Evolutionary conservation across 1,140 invertebrate species (phyloP), one percentile per base, ranked within the genome.

Genomic region (Aculops lycopersici): DNA sequence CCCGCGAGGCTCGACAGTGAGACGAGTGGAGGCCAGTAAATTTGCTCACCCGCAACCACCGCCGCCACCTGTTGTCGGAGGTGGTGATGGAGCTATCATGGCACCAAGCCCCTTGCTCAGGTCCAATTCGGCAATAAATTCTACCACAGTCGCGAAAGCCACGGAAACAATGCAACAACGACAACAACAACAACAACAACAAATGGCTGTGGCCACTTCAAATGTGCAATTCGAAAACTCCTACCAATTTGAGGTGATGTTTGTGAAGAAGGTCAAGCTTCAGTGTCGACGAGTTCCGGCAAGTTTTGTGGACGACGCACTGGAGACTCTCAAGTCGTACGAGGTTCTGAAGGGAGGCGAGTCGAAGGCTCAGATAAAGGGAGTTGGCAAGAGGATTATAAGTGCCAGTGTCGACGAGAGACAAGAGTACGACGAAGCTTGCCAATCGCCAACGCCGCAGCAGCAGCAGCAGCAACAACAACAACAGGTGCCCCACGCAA

Each of bases 221-320:
- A n/a, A n/a, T n/a, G n/a, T n/a, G n/a, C 38, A 46, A 14, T 37
- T 48, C 2, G 24, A 14, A 20, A 42, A 43, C 41, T 45, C 43
- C 40, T 48, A 50, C 2, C 50, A 51, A 24, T 61, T 61, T 19
- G 53, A 78, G 71, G 74, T 80, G 0, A 59, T 81, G 36, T 83
- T 83, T 53, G 69, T 79, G 41, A 78, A 78, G 2, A 81, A 79
- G 59, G 76, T 81, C 5, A 68, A 71, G 45, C 72, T 50, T 38
- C 40, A 12, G 36, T 39, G 14, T 40, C 2, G 24, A 41, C 79
- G 77, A 53, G 74, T 84, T 16, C 71, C 76, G 3, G 72, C 76
- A 48, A 67, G 70, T 0, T 74, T 86, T 47, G 81, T 88, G 43
- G 81, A 92, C 52, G 78, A 84, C 51, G 74, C 78, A 12, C 57